Conservation (phyloP, 1,140 invertebrate species). For the Battus philenor region DNA sequence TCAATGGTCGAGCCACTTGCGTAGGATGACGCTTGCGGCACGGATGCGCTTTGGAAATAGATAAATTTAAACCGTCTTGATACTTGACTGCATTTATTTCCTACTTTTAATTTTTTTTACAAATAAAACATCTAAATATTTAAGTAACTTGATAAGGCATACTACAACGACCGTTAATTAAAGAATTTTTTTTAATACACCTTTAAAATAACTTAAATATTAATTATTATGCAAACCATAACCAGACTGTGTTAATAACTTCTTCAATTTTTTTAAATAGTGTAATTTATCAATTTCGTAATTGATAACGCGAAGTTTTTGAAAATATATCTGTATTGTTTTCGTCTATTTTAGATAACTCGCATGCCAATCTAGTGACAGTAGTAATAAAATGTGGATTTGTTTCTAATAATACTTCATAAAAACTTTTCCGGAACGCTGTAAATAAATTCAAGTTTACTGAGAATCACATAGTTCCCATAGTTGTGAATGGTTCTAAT, state of each 20-base stretch:
- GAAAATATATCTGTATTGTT: no score
- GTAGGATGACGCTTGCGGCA: slow-evolving; percentile 12
- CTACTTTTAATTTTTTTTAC: background rate
- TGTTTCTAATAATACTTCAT: no score
- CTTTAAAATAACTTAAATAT: background rate
- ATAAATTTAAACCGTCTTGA: slow-evolving; percentile 9
- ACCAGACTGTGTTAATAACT: no score
- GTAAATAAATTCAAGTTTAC: background rate
- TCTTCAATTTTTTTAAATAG: no score
- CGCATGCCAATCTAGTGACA: no score
- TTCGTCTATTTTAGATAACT: no score
- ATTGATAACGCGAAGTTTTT: no score
- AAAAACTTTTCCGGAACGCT: background rate
- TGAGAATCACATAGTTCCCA: slow-evolving; percentile 10
- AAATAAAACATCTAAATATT: background rate
- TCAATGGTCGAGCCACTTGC: slow-evolving; percentile 24
- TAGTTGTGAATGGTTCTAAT: background rate
- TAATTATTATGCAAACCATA: background rate
- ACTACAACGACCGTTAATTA: background rate
- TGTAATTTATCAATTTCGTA: no score
- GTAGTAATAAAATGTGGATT: no score
- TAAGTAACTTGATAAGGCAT: background rate
- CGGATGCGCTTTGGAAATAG: slow-evolving; percentile 2
- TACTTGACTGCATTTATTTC: no score
- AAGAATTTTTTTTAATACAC: background rate